Evolutionary conservation across 1,140 invertebrate species (phyloP).

Genomic region (Chironomus striatipennis): DNA sequence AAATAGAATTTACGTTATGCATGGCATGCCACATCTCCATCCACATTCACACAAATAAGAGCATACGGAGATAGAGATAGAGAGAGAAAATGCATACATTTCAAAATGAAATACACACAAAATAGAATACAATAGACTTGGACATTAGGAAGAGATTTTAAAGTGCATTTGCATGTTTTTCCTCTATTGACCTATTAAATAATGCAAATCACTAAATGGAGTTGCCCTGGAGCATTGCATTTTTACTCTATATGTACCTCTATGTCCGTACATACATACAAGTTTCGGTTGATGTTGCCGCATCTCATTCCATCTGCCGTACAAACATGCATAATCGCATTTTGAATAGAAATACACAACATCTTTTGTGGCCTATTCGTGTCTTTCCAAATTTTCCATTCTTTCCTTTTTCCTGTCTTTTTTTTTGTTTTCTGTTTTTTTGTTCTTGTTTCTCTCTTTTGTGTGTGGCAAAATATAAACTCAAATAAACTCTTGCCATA

Average conservation of each 20-base stretch:
- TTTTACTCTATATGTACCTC: not conserved
- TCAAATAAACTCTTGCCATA: not conserved
- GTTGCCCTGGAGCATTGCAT: not conserved
- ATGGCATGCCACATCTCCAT: not conserved
- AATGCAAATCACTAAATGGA: slow-evolving; percentile 16
- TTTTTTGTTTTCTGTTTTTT: no score
- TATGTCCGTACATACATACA: not conserved
- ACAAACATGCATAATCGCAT: not conserved
- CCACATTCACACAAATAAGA: not conserved
- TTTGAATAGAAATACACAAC: not conserved
- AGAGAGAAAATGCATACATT: not conserved
- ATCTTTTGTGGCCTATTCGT: slow-evolving; percentile 6
- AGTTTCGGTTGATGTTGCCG: not conserved
- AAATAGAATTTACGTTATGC: not conserved
- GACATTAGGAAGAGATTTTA: not conserved
- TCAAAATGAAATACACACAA: not conserved
- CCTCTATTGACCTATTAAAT: slow-evolving; percentile 20
- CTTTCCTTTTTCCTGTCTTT: not conserved
- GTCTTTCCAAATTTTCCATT: not conserved
- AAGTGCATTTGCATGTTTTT: not conserved
- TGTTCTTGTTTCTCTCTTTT: no score
- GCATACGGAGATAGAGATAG: no score
- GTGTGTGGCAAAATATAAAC: not conserved
- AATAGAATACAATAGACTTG: not conserved
- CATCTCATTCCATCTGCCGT: not conserved